Percentiles rank a stretch among this genome's conserved stretches.
Conservation (phyloP, 1,140 invertebrate species). For the Platorchestia sp. region DNA sequence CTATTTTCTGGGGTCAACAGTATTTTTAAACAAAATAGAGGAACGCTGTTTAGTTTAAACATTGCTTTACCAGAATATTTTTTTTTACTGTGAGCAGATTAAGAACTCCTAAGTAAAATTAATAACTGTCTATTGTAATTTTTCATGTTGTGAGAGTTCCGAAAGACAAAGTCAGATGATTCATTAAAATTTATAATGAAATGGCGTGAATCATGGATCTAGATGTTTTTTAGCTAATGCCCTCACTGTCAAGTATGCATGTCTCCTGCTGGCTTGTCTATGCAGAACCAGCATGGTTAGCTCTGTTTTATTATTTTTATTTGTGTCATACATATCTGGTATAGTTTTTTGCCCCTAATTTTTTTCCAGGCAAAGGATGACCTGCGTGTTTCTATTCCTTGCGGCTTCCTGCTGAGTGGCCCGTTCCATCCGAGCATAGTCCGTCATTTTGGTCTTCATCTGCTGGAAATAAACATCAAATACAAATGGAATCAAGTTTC, state of each 20-base stretch:
- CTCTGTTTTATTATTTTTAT: background rate
- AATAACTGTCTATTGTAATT: too few relatives aligned
- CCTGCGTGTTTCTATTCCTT: background rate
- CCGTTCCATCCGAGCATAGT: background rate
- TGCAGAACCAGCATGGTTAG: background rate
- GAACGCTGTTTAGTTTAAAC: too few relatives aligned
- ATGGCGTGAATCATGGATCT: background rate
- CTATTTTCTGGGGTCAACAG: too few relatives aligned
- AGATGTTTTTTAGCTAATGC: background rate
- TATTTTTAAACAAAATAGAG: too few relatives aligned
- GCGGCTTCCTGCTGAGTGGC: constrained; percentile 3
- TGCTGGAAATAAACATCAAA: constrained; percentile 46
- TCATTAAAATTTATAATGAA: background rate
- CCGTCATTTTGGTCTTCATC: constrained; percentile 37
- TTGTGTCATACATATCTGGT: background rate
- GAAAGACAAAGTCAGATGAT: background rate
- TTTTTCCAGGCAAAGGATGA: constrained; percentile 20
- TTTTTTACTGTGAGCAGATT: too few relatives aligned
- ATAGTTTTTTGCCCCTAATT: background rate
- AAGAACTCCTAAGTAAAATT: too few relatives aligned
- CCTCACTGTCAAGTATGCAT: too few relatives aligned
- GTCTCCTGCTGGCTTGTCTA: background rate
- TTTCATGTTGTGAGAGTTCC: background rate
- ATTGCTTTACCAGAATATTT: too few relatives aligned
- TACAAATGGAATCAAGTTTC: constrained; percentile 45